These are phyloP conservation scores for Ormia ochracea DNA, from an alignment of 2,888 invertebrate species.

Conservation along the genomic window DNA sequence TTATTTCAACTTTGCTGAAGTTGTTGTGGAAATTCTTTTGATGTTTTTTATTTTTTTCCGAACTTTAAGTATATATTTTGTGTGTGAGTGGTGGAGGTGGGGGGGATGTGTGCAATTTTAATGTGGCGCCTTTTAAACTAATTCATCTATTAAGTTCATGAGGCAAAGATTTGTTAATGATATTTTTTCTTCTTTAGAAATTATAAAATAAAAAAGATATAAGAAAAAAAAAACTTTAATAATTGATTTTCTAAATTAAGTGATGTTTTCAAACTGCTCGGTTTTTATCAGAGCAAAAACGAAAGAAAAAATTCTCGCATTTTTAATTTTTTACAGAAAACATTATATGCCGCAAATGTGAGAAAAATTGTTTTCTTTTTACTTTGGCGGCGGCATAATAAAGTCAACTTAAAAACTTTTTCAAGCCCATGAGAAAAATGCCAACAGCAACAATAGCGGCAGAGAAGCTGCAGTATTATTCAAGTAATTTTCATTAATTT, in stretches of 20 bases:
- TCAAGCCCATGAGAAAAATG: too few relatives aligned
- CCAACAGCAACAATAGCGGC: too few relatives aligned
- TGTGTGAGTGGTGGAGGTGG: too few relatives aligned
- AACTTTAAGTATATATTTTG: background rate
- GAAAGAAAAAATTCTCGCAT: too few relatives aligned
- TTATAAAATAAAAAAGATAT: background rate
- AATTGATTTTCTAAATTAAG: background rate
- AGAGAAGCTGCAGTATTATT: too few relatives aligned
- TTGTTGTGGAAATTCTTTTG: constrained; percentile 40
- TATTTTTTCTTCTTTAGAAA: background rate
- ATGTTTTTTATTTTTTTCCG: constrained; percentile 3
- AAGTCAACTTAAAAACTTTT: too few relatives aligned
- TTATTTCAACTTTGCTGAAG: constrained; percentile 15
- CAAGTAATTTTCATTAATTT: too few relatives aligned
- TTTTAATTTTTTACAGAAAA: too few relatives aligned
- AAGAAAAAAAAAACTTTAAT: background rate
- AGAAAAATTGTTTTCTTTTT: too few relatives aligned
- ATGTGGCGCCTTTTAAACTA: constrained; percentile 53
- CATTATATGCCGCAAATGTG: too few relatives aligned
- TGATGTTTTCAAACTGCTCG: background rate
- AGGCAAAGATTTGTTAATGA: constrained; percentile 18
- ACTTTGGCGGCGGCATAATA: too few relatives aligned
- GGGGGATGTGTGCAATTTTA: background rate
- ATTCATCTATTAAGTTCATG: constrained; percentile 36
- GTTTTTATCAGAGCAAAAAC: too few relatives aligned